Percentiles rank a stretch among this genome's conserved stretches.
These are phyloP conservation scores for Tenebrosternarchus preto DNA, from an alignment of 2,113 vertebrate species.

Conservation along the genomic window DNA sequence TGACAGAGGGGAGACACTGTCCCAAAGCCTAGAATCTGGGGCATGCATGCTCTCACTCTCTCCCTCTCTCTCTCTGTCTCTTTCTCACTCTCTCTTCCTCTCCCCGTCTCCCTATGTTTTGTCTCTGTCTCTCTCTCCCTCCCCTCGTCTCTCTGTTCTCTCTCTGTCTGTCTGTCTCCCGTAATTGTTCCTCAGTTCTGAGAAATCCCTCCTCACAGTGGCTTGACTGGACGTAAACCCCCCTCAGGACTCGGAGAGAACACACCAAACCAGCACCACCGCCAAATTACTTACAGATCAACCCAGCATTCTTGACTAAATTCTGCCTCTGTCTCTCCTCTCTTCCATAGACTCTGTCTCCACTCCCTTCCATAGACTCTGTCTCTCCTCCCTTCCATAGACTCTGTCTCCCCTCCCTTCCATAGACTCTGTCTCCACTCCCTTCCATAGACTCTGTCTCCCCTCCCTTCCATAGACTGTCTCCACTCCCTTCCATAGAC, in stretches of 20 bases:
- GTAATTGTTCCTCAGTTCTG: conserved; percentile 29
- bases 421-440: too few relatives aligned
- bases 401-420: conserved; percentile 11
- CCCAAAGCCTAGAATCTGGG: neutral
- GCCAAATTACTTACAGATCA: conserved; percentile 53
- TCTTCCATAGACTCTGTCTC: conserved; percentile 8
- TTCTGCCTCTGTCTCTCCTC: conserved; percentile 29
- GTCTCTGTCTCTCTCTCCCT: neutral
- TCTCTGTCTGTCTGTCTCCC: neutral
- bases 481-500: conserved; percentile 18
- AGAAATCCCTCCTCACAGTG: conserved; percentile 41
- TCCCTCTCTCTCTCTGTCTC: neutral
- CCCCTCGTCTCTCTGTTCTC: conserved; percentile 1
- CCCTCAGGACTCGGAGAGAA: conserved; percentile 42
- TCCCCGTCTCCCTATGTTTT: neutral
- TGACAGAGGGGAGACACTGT: neutral
- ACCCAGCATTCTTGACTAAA: conserved; percentile 40
- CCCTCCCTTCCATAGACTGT: conserved; percentile 17
- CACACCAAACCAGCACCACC: conserved; percentile 48
- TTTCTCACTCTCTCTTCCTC: neutral
- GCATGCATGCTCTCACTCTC: neutral
- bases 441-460: neutral
- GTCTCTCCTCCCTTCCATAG: conserved; percentile 5
- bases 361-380: conserved; percentile 14
- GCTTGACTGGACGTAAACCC: conserved; percentile 50